Evolutionary conservation across 2,113 vertebrate genomes (phyloP).

Genomic region (Leiothrix lutea): DNA sequence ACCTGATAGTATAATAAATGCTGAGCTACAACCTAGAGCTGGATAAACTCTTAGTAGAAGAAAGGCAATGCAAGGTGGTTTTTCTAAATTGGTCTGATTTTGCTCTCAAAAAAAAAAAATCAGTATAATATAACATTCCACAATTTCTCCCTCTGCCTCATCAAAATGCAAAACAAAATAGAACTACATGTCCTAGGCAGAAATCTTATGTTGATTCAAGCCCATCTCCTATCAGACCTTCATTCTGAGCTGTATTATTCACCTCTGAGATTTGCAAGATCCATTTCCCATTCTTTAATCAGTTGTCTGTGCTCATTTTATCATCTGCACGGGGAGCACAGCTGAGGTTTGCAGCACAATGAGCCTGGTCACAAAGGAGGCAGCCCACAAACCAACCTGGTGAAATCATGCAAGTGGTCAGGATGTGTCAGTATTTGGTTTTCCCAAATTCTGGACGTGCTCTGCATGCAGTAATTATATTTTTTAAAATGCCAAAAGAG

Average conservation of each 20-base stretch:
- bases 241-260: neutral
- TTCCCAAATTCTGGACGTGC: neutral
- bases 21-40: neutral
- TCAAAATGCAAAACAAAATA: neutral
- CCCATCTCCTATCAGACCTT: neutral
- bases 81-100: neutral
- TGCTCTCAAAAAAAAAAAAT: neutral
- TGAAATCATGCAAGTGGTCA: neutral
- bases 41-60: neutral
- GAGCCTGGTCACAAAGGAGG: neutral
- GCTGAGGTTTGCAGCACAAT: neutral
- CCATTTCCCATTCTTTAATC: neutral
- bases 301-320: neutral
- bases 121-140: neutral
- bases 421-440: neutral
- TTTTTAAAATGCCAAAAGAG: neutral
- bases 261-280: neutral
- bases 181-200: neutral
- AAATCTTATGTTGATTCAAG: neutral
- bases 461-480: neutral
- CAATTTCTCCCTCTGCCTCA: neutral
- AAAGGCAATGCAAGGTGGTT: neutral
- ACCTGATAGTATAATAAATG: neutral
- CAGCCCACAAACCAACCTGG: neutral
- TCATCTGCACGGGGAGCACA: neutral